Evolutionary conservation across 1,140 invertebrate genomes (phyloP).

Genomic region (Steinernema feltiae): DNA sequence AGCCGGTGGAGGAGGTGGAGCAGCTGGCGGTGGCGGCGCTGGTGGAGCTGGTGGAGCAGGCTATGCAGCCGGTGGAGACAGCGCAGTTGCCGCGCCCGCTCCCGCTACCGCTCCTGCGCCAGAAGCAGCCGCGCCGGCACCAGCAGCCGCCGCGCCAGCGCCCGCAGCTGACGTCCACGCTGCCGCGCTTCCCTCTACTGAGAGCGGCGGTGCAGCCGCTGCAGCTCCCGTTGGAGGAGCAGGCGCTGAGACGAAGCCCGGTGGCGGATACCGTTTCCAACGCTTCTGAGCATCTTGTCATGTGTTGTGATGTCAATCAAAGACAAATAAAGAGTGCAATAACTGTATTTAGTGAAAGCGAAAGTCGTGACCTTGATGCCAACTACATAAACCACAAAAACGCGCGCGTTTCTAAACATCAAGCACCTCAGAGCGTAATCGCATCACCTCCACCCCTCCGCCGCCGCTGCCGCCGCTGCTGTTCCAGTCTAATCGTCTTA

Average conservation of each 20-base stretch:
- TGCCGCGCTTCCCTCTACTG: not conserved
- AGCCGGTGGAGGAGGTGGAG: not conserved
- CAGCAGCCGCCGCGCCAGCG: not conserved
- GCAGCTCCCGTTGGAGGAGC: not conserved
- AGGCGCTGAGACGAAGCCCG: not conserved
- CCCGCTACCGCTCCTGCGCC: not conserved
- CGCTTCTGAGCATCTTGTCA: no score
- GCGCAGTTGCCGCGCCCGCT: not conserved
- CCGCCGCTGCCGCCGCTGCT: not conserved
- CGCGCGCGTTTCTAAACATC: not conserved
- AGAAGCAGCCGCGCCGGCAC: not conserved
- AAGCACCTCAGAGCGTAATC: not conserved
- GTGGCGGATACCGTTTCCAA: not conserved
- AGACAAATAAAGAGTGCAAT: no score
- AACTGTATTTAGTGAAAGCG: no score
- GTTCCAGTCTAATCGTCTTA: not conserved
- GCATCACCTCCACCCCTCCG: not conserved
- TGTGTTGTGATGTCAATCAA: no score
- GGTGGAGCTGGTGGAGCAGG: not conserved
- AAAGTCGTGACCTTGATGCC: not conserved
- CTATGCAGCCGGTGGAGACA: not conserved
- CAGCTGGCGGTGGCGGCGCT: not conserved
- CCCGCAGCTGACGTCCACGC: not conserved
- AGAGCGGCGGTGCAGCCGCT: not conserved
- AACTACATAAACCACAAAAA: not conserved